Conservation (phyloP, 2,888 invertebrate species). For the Coenonympha glycerion region DNA sequence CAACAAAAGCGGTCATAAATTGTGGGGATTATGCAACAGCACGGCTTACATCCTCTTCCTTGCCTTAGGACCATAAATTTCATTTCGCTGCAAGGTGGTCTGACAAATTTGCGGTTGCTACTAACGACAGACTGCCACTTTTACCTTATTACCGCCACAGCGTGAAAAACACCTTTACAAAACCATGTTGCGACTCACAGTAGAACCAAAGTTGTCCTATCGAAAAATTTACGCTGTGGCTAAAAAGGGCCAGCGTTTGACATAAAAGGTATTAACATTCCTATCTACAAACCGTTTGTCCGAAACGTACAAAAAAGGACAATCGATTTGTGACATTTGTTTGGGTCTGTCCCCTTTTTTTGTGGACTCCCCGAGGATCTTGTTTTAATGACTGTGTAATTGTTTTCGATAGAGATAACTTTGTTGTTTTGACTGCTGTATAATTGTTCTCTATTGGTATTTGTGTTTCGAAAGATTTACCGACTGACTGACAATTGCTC, state of each 20-base stretch:
- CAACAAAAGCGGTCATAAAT: constrained; percentile 67
- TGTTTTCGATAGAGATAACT: constrained; percentile 49
- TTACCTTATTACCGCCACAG: constrained; percentile 32
- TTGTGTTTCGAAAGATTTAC: constrained; percentile 16
- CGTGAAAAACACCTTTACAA: constrained; percentile 21
- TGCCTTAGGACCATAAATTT: constrained; percentile 69
- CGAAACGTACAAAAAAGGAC: constrained; percentile 36
- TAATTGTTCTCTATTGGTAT: constrained; percentile 16
- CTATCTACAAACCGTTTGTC: constrained; percentile 31
- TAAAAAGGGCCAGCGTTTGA: constrained; percentile 10
- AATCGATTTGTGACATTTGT: constrained; percentile 39
- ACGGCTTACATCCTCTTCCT: constrained; percentile 68
- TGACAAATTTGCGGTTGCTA: constrained; percentile 72
- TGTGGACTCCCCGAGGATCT: constrained; percentile 35
- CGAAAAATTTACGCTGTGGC: constrained; percentile 34
- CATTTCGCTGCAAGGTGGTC: constrained; percentile 73
- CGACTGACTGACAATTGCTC: neutral
- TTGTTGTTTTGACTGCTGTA: constrained; percentile 43
- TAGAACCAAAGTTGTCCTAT: constrained; percentile 7
- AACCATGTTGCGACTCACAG: constrained; percentile 13
- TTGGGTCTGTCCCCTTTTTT: constrained; percentile 36
- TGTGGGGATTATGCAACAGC: constrained; percentile 71
- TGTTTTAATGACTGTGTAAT: constrained; percentile 53
- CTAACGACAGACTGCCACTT: constrained; percentile 36
- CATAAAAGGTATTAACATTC: constrained; percentile 25